Evolutionary conservation across 1,140 invertebrate genomes (phyloP).

Genomic region (Dendroctonus ponderosae): DNA sequence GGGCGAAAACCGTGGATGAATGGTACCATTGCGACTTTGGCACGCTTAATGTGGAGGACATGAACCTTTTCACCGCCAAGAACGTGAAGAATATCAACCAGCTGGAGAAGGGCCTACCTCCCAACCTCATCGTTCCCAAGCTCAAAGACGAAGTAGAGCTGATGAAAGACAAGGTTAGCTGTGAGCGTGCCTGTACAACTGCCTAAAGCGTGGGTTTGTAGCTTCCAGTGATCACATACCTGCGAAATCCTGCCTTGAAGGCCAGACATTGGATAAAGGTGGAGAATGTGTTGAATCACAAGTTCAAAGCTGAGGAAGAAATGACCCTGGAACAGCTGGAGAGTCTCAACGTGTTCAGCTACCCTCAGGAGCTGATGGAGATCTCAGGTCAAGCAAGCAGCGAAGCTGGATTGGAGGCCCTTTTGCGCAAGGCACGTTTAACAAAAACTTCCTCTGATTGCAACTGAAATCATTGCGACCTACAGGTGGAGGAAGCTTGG

Average conservation of each 20-base stretch:
- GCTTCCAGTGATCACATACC: conserved; percentile 70
- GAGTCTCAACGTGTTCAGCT: conserved; percentile 69
- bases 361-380: conserved; percentile 73
- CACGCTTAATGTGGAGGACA: conserved; percentile 68
- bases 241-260: conserved; percentile 72
- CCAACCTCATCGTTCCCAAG: conserved; percentile 71
- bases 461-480: conserved; percentile 48
- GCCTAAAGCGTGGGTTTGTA: conserved; percentile 41
- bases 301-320: conserved; percentile 67
- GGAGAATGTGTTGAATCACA: conserved; percentile 68
- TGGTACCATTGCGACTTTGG: conserved; percentile 70
- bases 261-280: conserved; percentile 81
- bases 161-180: conserved; percentile 69
- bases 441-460: conserved; percentile 31
- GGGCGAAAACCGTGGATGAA: conserved; percentile 60
- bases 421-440: conserved; percentile 71
- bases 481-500: conserved; percentile 77
- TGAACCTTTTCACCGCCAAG: conserved; percentile 63
- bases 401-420: conserved; percentile 73
- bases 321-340: conserved; percentile 67
- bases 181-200: not conserved
- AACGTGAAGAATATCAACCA: conserved; percentile 72
- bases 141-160: conserved; percentile 73
- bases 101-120: conserved; percentile 73
- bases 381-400: conserved; percentile 81